Base-by-base conservation (phyloP, 1,140 invertebrate species). In the Batillaria attramentaria region DNA sequence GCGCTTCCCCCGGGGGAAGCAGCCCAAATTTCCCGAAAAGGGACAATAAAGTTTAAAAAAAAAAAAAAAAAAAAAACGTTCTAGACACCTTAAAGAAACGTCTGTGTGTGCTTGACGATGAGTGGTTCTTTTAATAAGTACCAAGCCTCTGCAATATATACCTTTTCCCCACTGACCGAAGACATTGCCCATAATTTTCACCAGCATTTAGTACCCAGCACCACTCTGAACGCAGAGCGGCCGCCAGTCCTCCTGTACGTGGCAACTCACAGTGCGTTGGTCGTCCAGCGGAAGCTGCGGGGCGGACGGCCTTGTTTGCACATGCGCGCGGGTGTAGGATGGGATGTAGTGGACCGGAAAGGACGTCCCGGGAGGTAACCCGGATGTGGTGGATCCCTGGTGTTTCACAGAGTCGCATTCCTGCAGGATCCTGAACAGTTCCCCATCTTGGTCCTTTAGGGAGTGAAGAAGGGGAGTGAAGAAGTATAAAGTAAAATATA, bases 361-460 rank as follows among this genome's bases (percentile, higher is more conserved):
- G 10, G 39, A 57, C 54, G 73, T 18, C 1, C 54, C 73, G 10
- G 57, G 50, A 0, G 73, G 54, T 10, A 65, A 24, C 10, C 54
- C 57, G 54, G 54, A 62, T 41, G 35, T 75, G 1, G 73, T 50
- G n/a, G 54, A 41, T 8, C 73, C 73, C 4, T 24, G 33, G 20
- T 75, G 24, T 1, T 35, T 42, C 5, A 75, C 37, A 20, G 76
- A 39, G 69, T 78, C 77, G 62, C 60, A 78, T 50, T 81, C 80
- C 8, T 74, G 68, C 6, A 81, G 66, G 31, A 81, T 69, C 20
- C 74, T 28, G 60, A 84, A 84, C 41, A 81, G 76, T 39, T 83
- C 81, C 4, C 84, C 81, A 41, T 83, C 78, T 33, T 79, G 66
- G 39, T 72, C 80, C 72, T 75, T n/a, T n/a, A n/a, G n/a, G n/a